Base-by-base conservation (phyloP, 92 coral and sea anemone species). In the Epizoanthus scotinus region DNA sequence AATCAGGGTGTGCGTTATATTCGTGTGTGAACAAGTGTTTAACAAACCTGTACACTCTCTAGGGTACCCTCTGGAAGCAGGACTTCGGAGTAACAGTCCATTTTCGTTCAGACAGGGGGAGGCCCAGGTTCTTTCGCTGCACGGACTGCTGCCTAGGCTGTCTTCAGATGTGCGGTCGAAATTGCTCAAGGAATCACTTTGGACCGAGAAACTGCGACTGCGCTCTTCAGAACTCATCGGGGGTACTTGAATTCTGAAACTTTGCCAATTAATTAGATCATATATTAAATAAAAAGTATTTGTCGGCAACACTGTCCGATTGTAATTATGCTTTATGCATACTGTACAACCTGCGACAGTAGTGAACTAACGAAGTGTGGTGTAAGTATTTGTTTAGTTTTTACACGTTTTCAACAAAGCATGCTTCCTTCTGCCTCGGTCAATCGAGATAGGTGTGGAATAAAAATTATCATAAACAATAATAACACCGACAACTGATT, bases 51-150 rank as follows among this genome's bases (percentile, higher is more conserved):
- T 83, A 13, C 87, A 88, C n/a, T 89, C 91, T 19, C 57, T 49
- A 22, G 92, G 90, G 49, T 88, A 88, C 29, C 90, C 90, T 69
- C 88, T 77, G 24, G 94, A 88, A n/a, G 92, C 92, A 57, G 94
- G 94, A 36, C 94, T 91, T 34, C 87, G 84, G 6, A 57, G 44
- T 10, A 61, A 82, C 24, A 25, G 53, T 10, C 82, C 82, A 13
- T 59, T 72, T 25, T 79, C 81, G 47, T 22, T 75, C 69, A 59
- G 81, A 59, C 55, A n/a, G 5, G 81, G 81, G 18, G 81, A 78
- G 21, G 54, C 20, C 80, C 63, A 15, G 13, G 6, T 24, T 3
- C 56, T 24, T 18, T 83, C 63, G 36, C 84, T 83, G 63, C 38
- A 84, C 19, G 14, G 10, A 4, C 77, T 61, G 40, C 63, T 49